Evolutionary conservation across 2,113 vertebrate species (phyloP).

Genomic region (Bufo gargarizans): DNA sequence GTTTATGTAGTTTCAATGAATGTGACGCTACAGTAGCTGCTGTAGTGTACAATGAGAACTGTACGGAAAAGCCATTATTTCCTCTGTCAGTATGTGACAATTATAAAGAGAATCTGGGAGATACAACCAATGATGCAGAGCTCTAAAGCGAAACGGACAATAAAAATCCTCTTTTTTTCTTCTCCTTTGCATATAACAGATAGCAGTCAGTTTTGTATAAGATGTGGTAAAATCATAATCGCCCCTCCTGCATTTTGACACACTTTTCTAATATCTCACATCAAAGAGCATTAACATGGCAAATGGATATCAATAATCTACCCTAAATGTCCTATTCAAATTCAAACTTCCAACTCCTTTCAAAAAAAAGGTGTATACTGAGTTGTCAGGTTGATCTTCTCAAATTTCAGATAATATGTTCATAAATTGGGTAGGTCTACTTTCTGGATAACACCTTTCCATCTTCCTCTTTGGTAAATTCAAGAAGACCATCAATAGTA

Average conservation of each 20-base stretch:
- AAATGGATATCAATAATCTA: too few relatives aligned
- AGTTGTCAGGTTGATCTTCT: too few relatives aligned
- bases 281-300: too few relatives aligned
- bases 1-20: neutral
- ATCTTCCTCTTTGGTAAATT: too few relatives aligned
- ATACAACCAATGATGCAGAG: neutral
- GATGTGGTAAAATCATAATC: neutral
- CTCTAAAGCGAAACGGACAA: neutral
- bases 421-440: too few relatives aligned
- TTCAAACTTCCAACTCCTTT: too few relatives aligned
- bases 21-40: neutral
- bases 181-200: neutral
- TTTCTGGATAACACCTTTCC: too few relatives aligned
- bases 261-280: neutral
- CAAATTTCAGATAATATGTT: too few relatives aligned
- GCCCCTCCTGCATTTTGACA: neutral
- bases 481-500: too few relatives aligned
- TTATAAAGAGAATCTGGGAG: neutral
- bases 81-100: constrained; percentile 2
- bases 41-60: neutral
- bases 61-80: neutral
- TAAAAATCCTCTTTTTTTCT: neutral
- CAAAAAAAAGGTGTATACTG: too few relatives aligned
- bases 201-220: neutral
- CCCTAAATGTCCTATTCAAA: too few relatives aligned